phyloP scores from a whole-genome alignment of 1,140 invertebrate genomes.

The Aricia agestis region DNA sequence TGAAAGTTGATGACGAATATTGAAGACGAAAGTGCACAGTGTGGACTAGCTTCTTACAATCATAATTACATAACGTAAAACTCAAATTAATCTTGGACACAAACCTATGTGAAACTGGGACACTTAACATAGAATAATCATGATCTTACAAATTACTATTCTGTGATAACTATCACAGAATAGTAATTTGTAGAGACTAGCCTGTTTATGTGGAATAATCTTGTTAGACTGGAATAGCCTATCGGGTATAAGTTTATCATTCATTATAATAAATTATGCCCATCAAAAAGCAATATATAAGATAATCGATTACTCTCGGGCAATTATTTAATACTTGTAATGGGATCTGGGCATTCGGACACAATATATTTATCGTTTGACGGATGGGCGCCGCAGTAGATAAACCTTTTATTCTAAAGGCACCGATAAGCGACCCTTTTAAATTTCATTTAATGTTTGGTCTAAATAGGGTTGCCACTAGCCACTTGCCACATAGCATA shows the following conservation, averaged over 20 bases:
- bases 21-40: too few species aligned
- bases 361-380: constrained; percentile 14
- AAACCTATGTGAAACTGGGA: background rate
- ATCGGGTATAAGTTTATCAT: background rate
- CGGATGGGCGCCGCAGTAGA: constrained; percentile 45
- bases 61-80: too few species aligned
- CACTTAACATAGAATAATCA: constrained; percentile 3
- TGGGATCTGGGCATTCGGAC: constrained; percentile 5
- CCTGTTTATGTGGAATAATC: constrained; percentile 3
- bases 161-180: background rate
- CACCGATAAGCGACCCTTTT: constrained; percentile 38
- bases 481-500: background rate
- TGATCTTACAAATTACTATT: background rate
- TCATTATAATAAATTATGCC: constrained; percentile 8
- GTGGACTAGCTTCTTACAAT: too few species aligned
- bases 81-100: too few species aligned
- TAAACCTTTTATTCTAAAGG: constrained; percentile 52
- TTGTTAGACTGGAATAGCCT: background rate
- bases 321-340: background rate
- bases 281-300: constrained; percentile 7
- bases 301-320: constrained; percentile 10
- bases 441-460: constrained; percentile 23
- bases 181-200: background rate
- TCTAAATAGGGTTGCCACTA: constrained; percentile 15
- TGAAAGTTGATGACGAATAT: too few species aligned